phyloP scores from a whole-genome alignment of 2,888 invertebrate genomes.

The Amphiduros pacificus region DNA sequence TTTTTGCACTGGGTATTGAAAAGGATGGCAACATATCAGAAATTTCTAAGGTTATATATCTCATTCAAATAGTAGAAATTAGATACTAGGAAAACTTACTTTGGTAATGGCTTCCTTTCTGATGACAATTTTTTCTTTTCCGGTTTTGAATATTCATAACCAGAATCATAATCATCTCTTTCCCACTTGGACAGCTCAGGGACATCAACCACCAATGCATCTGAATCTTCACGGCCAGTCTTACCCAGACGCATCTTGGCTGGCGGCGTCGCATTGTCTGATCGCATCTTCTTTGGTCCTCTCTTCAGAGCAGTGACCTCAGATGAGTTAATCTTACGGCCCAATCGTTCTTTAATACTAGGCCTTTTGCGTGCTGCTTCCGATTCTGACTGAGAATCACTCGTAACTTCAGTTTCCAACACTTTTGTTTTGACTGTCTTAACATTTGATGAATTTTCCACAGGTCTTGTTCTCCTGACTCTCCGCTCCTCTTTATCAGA shows the following conservation, averaged over 20 bases:
- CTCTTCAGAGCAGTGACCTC: not conserved
- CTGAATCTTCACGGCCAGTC: too few relatives aligned
- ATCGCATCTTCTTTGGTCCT: not conserved
- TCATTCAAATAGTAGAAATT: not conserved
- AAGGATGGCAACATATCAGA: too few relatives aligned
- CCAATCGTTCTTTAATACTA: constrained; percentile 13
- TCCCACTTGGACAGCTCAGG: constrained; percentile 90
- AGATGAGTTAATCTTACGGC: not conserved
- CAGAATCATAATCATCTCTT: constrained; percentile 66
- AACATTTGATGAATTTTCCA: not conserved
- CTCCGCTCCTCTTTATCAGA: too few relatives aligned
- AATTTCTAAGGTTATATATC: not conserved
- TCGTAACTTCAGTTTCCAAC: too few relatives aligned
- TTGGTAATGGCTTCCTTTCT: constrained; percentile 65
- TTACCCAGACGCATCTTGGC: too few relatives aligned
- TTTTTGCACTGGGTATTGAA: too few relatives aligned
- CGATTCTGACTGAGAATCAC: not conserved
- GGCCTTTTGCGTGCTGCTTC: not conserved
- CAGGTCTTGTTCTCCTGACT: not conserved
- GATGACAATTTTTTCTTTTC: constrained; percentile 53
- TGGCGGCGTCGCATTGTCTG: not conserved
- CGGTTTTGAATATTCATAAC: not conserved
- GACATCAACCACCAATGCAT: constrained; percentile 45
- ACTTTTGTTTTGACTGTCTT: not conserved
- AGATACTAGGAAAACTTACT: constrained; percentile 62